These are phyloP conservation scores for Raja brachyura DNA, from an alignment of 2,113 vertebrate genomes.

Conservation along the genomic window DNA sequence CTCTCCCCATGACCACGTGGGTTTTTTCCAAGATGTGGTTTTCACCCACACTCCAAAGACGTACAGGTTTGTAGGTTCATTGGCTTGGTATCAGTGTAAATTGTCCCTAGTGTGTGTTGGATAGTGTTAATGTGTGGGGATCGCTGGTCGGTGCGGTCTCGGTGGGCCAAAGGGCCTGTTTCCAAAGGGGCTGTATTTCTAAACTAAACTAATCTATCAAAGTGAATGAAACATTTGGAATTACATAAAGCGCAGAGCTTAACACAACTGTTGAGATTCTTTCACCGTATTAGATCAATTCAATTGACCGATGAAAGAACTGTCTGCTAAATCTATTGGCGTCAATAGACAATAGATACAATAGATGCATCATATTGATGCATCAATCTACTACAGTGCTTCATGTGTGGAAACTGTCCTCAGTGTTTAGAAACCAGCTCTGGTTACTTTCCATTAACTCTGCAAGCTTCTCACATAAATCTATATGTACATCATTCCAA, in stretches of 20 bases:
- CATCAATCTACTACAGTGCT: not conserved
- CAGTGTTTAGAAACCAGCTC: not conserved
- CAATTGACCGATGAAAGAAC: not conserved
- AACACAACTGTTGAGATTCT: no score
- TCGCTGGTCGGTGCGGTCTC: no score
- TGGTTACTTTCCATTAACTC: not conserved
- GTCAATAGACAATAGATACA: no score
- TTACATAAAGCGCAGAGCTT: not conserved
- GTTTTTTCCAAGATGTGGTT: no score
- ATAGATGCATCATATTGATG: not conserved
- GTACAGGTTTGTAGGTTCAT: no score
- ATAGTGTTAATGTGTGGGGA: no score
- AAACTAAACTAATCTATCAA: not conserved
- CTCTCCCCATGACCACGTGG: no score
- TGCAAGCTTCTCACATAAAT: not conserved
- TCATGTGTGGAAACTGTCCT: not conserved
- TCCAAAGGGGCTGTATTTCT: no score
- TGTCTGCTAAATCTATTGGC: not conserved
- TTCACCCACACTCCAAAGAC: no score
- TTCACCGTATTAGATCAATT: not conserved
- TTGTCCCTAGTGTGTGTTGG: no score
- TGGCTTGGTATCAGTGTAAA: no score
- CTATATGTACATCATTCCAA: not conserved
- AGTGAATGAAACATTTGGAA: not conserved
- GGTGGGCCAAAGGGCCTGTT: no score